Base-by-base conservation (phyloP, 2,113 vertebrate genomes). In the Atlantisia rogersi region DNA sequence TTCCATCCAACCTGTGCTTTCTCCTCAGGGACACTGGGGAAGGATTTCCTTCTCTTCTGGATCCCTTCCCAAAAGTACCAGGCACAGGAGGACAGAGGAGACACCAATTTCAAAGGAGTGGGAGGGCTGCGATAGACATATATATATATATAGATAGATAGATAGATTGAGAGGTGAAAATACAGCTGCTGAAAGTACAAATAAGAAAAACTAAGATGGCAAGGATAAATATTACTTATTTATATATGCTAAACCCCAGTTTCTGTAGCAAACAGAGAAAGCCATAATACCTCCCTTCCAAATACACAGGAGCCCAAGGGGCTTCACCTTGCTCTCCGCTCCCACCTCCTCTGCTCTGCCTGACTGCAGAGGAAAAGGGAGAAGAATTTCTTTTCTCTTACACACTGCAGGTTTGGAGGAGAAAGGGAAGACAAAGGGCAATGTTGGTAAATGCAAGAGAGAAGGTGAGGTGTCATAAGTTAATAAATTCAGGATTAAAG, bases 321-420 rank as follows among this genome's bases (percentile, higher is more conserved):
- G 29, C 42, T 92, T 68, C 59, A 26, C 19, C 8, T 0, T 10
- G 20, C 13, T 52, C 26, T 25, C 56, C 5, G 9, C 29, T 42
- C 17, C 44, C 12, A n/a, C 31, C 39, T 53, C 18, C 50, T 32
- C 18, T 2, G 2, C 26, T 46, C 28, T 31, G 52, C 26, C 1
- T 0, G n/a, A 32, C 4, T 0, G 1, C 37, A 14, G 56, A 48
- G 15, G 10, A 62, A 62, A 53, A 44, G 5, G 5, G 1, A 31
- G 9, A 53, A 44, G 22, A 32, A 40, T 35, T 42, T 35, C n/a
- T 31, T 58, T 82, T 48, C 26, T 52, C 13, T 63, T 53, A 32
- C 0, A 4, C 48, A 26, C 37, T 25, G 42, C 20, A 37, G 48
- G 29, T 64, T 69, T 59, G 73, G 20, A 55, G 65, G 15, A 67